Conservation (phyloP, 2,797 vertebrate genomes). For the Luscinia megarhynchos region DNA sequence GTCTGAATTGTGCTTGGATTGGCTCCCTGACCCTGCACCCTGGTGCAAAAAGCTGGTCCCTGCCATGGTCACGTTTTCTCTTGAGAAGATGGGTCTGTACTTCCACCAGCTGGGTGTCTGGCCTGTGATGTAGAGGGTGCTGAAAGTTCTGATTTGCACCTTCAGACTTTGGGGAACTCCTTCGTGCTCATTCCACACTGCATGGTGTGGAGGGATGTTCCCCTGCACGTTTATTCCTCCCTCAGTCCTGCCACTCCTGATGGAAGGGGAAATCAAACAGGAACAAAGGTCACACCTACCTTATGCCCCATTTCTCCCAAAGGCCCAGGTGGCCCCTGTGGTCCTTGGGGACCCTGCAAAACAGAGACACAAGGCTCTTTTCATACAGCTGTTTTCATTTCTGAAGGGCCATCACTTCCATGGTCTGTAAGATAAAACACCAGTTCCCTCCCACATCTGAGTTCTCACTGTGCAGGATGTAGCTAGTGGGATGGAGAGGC, state of each 20-base stretch:
- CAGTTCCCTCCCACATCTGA: not conserved
- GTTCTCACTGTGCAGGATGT: not conserved
- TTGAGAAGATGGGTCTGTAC: not conserved
- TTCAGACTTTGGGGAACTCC: not conserved
- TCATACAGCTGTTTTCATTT: not conserved
- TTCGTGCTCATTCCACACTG: not conserved
- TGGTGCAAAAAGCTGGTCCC: not conserved
- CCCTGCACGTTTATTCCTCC: not conserved
- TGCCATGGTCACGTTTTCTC: not conserved
- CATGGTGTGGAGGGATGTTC: not conserved
- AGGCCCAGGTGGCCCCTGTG: constrained; percentile 86
- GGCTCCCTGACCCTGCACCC: not conserved
- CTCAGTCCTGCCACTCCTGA: not conserved
- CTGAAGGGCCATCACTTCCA: not conserved
- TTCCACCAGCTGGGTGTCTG: not conserved
- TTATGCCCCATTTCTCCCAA: constrained; percentile 92
- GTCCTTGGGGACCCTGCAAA: constrained; percentile 88
- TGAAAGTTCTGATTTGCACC: not conserved
- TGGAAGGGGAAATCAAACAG: not conserved
- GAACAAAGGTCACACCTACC: constrained; percentile 75
- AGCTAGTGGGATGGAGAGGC: not conserved
- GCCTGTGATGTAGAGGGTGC: not conserved
- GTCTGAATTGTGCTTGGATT: not conserved
- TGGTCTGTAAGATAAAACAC: not conserved
- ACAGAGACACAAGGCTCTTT: constrained; percentile 27